Percentiles rank a stretch among this genome's conserved stretches.
These are phyloP conservation scores for Platerodrilus igneus DNA, from an alignment of 2,888 invertebrate species.

Conservation along the genomic window DNA sequence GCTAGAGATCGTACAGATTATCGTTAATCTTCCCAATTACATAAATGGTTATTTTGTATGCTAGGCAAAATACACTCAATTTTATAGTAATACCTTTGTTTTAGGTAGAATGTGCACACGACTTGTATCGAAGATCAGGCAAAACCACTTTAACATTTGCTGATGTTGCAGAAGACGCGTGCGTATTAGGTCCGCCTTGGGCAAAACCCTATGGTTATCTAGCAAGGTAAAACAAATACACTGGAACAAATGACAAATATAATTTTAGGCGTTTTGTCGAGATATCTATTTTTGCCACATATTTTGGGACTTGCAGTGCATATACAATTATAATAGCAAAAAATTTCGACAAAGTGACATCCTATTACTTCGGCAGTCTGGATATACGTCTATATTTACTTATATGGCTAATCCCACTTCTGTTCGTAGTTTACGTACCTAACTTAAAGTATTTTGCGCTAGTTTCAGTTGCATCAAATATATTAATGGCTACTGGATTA, in stretches of 20 bases:
- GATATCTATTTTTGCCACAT: slow-evolving; percentile 77
- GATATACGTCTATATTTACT: slow-evolving; percentile 63
- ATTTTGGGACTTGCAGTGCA: slow-evolving; percentile 95
- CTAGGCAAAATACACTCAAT: too few species aligned
- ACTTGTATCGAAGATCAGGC: slow-evolving; percentile 66
- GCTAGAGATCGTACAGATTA: too few species aligned
- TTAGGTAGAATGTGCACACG: slow-evolving; percentile 78
- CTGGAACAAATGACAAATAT: too few species aligned
- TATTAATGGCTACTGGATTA: slow-evolving; percentile 81
- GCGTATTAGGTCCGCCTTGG: slow-evolving; percentile 71
- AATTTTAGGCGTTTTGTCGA: slow-evolving; percentile 64
- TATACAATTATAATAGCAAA: slow-evolving; percentile 90
- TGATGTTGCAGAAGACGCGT: slow-evolving; percentile 77
- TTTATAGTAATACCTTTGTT: too few species aligned
- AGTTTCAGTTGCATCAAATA: slow-evolving; percentile 88
- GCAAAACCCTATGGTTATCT: slow-evolving; percentile 58
- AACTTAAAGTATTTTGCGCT: slow-evolving; percentile 88
- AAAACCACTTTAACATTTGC: slow-evolving; percentile 77
- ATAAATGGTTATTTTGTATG: too few species aligned
- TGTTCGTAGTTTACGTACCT: slow-evolving; percentile 78
- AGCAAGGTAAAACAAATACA: slow-evolving; percentile 64
- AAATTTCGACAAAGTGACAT: slow-evolving; percentile 68
- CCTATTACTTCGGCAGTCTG: slow-evolving; percentile 52
- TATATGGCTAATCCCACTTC: slow-evolving; percentile 64
- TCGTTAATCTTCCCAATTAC: too few species aligned